Evolutionary conservation across 2,113 vertebrate genomes (phyloP), one percentile per base, ranked within the genome.

Genomic region (Psittacula cyanocephala): DNA sequence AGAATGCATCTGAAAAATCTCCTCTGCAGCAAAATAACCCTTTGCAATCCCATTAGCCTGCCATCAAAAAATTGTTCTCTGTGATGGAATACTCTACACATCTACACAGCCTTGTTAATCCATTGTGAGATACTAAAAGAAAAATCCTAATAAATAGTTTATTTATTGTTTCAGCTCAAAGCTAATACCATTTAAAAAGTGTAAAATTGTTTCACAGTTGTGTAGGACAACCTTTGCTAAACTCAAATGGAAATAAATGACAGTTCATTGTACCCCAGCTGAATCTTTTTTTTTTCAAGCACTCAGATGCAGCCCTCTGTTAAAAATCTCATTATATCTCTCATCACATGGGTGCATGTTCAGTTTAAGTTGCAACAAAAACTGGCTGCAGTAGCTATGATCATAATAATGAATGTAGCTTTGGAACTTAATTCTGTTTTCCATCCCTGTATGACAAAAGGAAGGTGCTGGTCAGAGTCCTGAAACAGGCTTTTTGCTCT

Each of bases 131-230:
- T 27, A 85, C 52, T 79, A 67, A 93, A 93, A 91, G 76, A 46
- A 72, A n/a, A 17, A 15, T 39, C 71, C 82, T 91, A 93, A 91
- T 86, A 93, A 93, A 95, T 72, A 76, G 88, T 95, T 96, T 96
- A 93, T 96, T 95, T 97, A 95, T 86, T 89, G 77, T 96, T 96
- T 91, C 88, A 92, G 80, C 85, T 94, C 95, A 96, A 96, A 95
- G 88, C 83, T 96, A 94, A 96, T 97, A 85, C 86, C 86, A 89
- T 87, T 97, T 96, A 3, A 96, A 92, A 95, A 92, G 81, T 96
- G 96, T 97, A 96, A 96, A 96, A 96, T 96, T 96, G 88, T 91
- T 95, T 96, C 95, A 94, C 92, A 89, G 92, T 96, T 89, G 91
- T 96, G 91, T 95, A 89, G 88, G 89, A 96, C 96, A 96, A 94